Base-by-base conservation (phyloP, 2,888 invertebrate species). In the Desoria tigrina region DNA sequence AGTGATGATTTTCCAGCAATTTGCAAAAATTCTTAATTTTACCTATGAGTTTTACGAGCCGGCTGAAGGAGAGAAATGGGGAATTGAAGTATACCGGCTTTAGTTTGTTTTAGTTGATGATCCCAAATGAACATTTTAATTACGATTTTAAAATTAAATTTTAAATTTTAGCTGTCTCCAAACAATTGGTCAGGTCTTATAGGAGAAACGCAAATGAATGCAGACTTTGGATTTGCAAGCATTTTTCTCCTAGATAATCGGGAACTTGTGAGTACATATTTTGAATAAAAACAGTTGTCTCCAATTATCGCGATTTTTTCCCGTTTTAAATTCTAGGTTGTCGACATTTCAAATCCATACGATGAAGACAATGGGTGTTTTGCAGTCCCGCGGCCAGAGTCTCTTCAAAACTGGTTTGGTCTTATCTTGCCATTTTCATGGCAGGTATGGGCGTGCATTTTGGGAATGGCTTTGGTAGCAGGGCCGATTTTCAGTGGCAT, bases 361-460 rank as follows among this genome's bases (percentile, higher is more conserved):
- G 76, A 76, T 60, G 68, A 72, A 42, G 76, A 76, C 37, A 63
- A 74, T 58, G 76, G 74, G 1, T 76, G 76, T 61, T 76, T 76
- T 65, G 76, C 73, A 0, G 74, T 74, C 4, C 76, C 76, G n/a
- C 37, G 74, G 6, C 76, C 76, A 1, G 76, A 76, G 64, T 71
- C 73, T 1, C 58, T 76, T 2, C 72, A 74, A 54, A 74, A 74
- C 45, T 74, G 75, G 76, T 61, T 74, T 0, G 76, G 76, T 14
- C 58, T 76, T 0, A 64, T 76, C 18, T 54, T 76, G 1, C 76
- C 76, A 11, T 76, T 76, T 62, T 74, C 74, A 1, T 76, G 76
- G 76, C 71, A 76, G 65, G 76, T 76, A 23, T 76, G 76, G 76
- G 76, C 69, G 18, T 76, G 76, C 27, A 62, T 76, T 2, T 16